Percentiles rank a stretch among this genome's conserved stretches.
Evolutionary conservation across 2,888 invertebrate species (phyloP).

Genomic region (Antheraea yamamai): DNA sequence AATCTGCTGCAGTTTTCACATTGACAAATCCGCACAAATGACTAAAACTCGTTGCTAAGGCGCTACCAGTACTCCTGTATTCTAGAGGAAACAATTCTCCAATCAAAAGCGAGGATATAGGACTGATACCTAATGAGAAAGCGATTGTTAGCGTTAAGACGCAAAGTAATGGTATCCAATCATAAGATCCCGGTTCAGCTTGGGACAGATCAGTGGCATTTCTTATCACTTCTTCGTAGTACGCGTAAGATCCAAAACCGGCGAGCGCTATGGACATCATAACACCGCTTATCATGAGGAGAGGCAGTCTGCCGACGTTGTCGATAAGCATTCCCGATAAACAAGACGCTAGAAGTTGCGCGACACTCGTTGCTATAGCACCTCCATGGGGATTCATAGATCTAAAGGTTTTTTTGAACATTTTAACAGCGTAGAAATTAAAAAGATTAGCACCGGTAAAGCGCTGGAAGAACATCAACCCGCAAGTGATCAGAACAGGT

Average conservation of each 20-base stretch:
- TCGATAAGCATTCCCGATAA: slow-evolving; percentile 92
- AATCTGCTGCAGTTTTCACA: slow-evolving; percentile 91
- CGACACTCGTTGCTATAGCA: slow-evolving; percentile 91
- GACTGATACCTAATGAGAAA: slow-evolving; percentile 90
- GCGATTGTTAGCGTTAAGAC: slow-evolving; percentile 92
- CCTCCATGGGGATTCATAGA: slow-evolving; percentile 91
- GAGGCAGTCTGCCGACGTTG: slow-evolving; percentile 90
- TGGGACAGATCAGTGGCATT: slow-evolving; percentile 55
- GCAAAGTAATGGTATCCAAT: slow-evolving; percentile 93
- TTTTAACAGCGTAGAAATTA: slow-evolving; percentile 91
- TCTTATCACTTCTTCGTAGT: slow-evolving; percentile 85
- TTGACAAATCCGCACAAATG: slow-evolving; percentile 93
- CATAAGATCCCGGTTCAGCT: slow-evolving; percentile 81
- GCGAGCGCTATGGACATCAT: slow-evolving; percentile 93
- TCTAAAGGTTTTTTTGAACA: slow-evolving; percentile 91
- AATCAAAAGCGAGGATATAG: slow-evolving; percentile 87
- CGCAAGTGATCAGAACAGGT: slow-evolving; percentile 91
- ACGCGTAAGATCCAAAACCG: slow-evolving; percentile 92
- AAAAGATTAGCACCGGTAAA: slow-evolving; percentile 92
- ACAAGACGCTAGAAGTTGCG: slow-evolving; percentile 91
- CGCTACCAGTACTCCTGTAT: slow-evolving; percentile 85
- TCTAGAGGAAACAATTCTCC: slow-evolving; percentile 88
- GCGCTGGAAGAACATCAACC: slow-evolving; percentile 94
- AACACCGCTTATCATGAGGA: slow-evolving; percentile 91
- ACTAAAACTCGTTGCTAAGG: slow-evolving; percentile 90